phyloP scores from a whole-genome alignment of 2,888 invertebrate species.

The Pachliopta kotzebuea region DNA sequence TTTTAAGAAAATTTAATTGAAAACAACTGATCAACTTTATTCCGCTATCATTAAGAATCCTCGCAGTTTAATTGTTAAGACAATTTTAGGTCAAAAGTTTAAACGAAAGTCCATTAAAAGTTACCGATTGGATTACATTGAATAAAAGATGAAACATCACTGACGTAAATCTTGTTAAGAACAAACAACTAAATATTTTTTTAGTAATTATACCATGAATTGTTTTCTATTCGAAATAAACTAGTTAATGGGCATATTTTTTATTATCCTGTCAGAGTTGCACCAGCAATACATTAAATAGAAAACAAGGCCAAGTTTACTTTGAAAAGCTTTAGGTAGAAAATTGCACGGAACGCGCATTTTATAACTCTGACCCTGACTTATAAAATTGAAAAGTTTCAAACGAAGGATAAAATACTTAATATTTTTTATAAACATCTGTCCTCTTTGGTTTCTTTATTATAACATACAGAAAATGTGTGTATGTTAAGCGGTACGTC shows the following conservation, averaged over 20 bases:
- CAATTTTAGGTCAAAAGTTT: not conserved
- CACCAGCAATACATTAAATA: not conserved
- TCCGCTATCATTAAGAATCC: not conserved
- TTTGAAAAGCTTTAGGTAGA: conserved; percentile 11
- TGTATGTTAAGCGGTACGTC: too few species aligned
- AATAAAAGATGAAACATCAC: conserved; percentile 6
- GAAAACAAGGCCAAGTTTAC: conserved; percentile 19
- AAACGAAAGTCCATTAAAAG: conserved; percentile 3
- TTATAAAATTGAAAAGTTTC: not conserved
- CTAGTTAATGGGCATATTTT: not conserved
- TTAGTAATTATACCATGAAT: not conserved
- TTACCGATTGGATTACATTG: not conserved
- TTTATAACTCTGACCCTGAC: conserved; percentile 2
- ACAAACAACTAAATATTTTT: not conserved
- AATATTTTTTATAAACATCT: not conserved
- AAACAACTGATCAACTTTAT: not conserved
- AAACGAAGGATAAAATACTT: not conserved
- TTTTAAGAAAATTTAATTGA: not conserved
- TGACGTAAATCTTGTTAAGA: conserved; percentile 7
- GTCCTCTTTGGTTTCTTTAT: too few species aligned
- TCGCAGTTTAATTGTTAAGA: not conserved
- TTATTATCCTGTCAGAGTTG: not conserved
- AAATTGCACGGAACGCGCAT: conserved; percentile 5
- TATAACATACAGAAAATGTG: too few species aligned
- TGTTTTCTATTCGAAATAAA: not conserved